Evolutionary conservation across 2,797 vertebrate species (phyloP).

Genomic region (Ctenochaetus hawaiiensis): DNA sequence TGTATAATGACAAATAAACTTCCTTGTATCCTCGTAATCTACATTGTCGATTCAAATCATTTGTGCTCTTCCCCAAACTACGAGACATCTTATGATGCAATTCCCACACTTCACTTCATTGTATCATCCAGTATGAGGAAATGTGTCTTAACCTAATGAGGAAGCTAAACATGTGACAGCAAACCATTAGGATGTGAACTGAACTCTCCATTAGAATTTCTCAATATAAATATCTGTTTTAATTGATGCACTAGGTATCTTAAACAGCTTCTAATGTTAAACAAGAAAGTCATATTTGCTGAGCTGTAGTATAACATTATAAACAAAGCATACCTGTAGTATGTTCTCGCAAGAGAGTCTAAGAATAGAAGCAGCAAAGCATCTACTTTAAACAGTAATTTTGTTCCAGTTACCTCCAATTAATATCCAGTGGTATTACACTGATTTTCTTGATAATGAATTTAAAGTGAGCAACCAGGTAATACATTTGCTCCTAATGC

Average conservation of each 20-base stretch:
- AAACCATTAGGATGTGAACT: neutral
- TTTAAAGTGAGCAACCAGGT: conserved; percentile 27
- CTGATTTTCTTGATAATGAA: neutral
- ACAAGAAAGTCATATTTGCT: conserved; percentile 25
- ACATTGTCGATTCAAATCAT: conserved; percentile 31
- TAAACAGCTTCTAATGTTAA: conserved; percentile 31
- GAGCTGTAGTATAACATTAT: conserved; percentile 25
- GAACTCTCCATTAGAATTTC: conserved; percentile 13
- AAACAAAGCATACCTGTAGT: conserved; percentile 16
- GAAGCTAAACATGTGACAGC: neutral
- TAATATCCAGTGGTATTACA: conserved; percentile 9
- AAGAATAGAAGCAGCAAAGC: conserved; percentile 7
- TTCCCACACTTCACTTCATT: neutral
- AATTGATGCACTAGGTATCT: conserved; percentile 25
- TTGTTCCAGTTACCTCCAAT: neutral
- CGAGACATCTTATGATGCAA: conserved; percentile 15
- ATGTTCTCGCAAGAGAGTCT: neutral
- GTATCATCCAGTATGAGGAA: neutral
- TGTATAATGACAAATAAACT: too few relatives aligned
- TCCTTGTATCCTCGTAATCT: conserved; percentile 42
- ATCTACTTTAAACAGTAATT: conserved; percentile 2
- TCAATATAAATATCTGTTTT: conserved; percentile 20
- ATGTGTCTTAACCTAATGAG: neutral
- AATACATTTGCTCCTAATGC: conserved; percentile 14
- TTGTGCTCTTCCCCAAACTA: conserved; percentile 27